Evolutionary conservation across 2,888 invertebrate species (phyloP), one percentile per base, ranked within the genome.

Genomic region (Athalia cordata): DNA sequence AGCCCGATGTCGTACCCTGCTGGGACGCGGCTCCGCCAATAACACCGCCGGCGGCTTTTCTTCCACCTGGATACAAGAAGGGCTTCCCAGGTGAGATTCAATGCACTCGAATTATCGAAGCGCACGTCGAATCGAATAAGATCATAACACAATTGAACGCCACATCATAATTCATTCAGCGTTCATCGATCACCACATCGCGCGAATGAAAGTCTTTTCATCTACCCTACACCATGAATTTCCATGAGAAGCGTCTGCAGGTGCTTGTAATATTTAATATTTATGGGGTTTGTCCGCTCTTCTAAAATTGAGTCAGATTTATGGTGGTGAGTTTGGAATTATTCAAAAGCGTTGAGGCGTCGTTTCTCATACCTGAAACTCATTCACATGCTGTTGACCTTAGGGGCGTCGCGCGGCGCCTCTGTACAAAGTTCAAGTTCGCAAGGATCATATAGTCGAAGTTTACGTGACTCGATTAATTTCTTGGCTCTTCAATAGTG

Each of bases 41-140:
- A 82, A 94, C 94, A 50, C 94, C 94, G 47, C 94, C 94, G 13
- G 94, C 94, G 7, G 94, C 93, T 78, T 94, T 94, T 85, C 90
- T 93, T 75, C 93, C 93, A 4, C 92, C 93, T 45, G 93, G 93
- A 62, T 93, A 93, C 85, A 92, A 92, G 83, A 90, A 90, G 82
- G 88, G 87, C 70, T 87, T 87, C 79, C 84, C 88, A 86, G 90
- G 89, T 89, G 87, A 87, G 87, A 59, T 55, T 68, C 45, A 13
- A 8, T 11, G 65, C 65, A 65, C 43, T n/a, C 65, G 43, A 47
- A 29, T 29, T 29, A 29, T 29, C 29, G 29, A 29, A 29, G 29
- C 29, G 29, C 29, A 29, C 29, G 2, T 29, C 29, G 29, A 29
- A 29, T 29, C 65, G 9, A 62, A 13, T 29, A 29, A 61, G 5